Conservation (phyloP, 2,797 vertebrate species). For the Coccyzus lansbergi region DNA sequence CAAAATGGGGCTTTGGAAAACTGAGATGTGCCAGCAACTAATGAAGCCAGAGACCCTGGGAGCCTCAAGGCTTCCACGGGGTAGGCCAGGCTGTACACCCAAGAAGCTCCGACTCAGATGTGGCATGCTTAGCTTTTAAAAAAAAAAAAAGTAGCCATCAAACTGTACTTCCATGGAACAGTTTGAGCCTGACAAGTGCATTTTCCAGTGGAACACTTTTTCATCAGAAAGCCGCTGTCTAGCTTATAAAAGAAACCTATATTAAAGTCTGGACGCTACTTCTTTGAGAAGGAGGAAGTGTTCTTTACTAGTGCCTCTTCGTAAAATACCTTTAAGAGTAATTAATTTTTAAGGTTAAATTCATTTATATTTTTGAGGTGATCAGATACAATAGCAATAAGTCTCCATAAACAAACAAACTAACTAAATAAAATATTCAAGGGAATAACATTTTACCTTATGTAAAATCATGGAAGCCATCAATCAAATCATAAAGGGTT, state of each 20-base stretch:
- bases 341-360: background rate
- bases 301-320: background rate
- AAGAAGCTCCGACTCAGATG: background rate
- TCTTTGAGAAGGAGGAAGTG: background rate
- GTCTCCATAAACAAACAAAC: background rate
- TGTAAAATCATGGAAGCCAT: background rate
- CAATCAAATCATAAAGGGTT: background rate
- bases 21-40: background rate
- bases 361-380: background rate
- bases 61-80: background rate
- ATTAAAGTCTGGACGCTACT: background rate
- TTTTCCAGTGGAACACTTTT: conserved; percentile 62
- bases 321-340: background rate
- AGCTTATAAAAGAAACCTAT: conserved; percentile 34
- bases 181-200: conserved; percentile 45
- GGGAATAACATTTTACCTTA: background rate
- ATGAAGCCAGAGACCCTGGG: background rate
- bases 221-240: conserved; percentile 6
- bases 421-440: background rate
- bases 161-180: conserved; percentile 22
- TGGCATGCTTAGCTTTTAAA: background rate
- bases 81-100: background rate
- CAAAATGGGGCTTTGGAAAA: conserved; percentile 16
- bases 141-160: background rate
- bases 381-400: conserved; percentile 1